phyloP scores from a whole-genome alignment of 2,888 invertebrate genomes.

The Ceriagrion tenellum region DNA sequence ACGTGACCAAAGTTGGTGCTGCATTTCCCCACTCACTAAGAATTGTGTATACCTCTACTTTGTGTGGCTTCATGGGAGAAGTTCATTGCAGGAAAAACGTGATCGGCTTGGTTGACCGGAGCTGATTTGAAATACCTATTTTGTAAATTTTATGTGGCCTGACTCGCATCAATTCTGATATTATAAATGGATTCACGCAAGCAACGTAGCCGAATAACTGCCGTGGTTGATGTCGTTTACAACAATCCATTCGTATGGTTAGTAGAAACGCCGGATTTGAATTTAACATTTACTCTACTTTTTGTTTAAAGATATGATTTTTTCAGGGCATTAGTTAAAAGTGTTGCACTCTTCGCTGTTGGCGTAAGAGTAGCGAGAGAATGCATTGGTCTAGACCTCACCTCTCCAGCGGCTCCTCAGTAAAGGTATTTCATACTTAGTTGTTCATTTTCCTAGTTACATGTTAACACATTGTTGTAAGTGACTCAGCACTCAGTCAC shows the following conservation, averaged over 20 bases:
- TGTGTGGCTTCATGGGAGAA: too few species aligned
- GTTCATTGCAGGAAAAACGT: too few species aligned
- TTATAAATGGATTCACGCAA: not conserved
- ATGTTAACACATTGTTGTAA: too few species aligned
- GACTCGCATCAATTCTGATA: not conserved
- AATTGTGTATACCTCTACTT: too few species aligned
- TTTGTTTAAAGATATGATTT: not conserved
- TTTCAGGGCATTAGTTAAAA: slow-evolving; percentile 89
- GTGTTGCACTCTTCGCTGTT: slow-evolving; percentile 87
- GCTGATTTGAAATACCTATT: too few species aligned
- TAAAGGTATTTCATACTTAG: not conserved
- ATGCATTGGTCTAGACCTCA: slow-evolving; percentile 86
- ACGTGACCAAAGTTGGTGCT: too few species aligned
- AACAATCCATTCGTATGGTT: slow-evolving; percentile 45
- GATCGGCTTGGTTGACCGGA: too few species aligned
- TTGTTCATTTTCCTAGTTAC: too few species aligned
- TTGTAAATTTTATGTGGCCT: too few species aligned
- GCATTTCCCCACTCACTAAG: too few species aligned
- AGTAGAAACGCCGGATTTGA: not conserved
- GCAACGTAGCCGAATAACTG: not conserved
- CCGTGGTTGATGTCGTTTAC: slow-evolving; percentile 43
- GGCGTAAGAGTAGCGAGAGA: slow-evolving; percentile 90
- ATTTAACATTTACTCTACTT: not conserved
- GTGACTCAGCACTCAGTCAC: too few species aligned
- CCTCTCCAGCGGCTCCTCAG: slow-evolving; percentile 79